Evolutionary conservation across 2,797 vertebrate species (phyloP).

Genomic region (Xerus rutilus): DNA sequence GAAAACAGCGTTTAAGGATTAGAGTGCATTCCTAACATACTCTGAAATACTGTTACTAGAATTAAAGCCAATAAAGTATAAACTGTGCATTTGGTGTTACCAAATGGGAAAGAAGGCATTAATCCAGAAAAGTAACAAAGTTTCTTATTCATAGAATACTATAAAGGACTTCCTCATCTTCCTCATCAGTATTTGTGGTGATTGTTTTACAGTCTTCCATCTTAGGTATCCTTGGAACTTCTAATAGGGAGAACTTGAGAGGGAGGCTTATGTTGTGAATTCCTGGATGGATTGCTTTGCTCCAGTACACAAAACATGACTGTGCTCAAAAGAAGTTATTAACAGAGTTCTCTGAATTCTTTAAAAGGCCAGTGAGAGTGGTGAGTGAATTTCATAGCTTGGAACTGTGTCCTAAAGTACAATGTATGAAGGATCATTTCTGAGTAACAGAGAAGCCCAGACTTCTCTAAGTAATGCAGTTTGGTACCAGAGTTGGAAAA

Average conservation of each 20-base stretch:
- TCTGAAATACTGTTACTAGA: slow-evolving; percentile 24
- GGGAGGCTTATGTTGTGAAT: background rate
- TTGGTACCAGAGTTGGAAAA: background rate
- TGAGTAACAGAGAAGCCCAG: background rate
- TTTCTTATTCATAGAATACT: background rate
- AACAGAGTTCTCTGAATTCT: slow-evolving; percentile 44
- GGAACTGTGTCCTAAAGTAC: background rate
- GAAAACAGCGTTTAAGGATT: background rate
- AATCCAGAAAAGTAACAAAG: background rate
- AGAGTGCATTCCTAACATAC: slow-evolving; percentile 26
- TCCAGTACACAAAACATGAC: background rate
- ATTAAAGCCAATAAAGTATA: slow-evolving; percentile 16
- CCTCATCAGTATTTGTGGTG: background rate
- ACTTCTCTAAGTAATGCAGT: background rate
- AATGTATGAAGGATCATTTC: background rate
- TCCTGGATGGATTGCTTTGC: background rate
- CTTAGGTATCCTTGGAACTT: background rate
- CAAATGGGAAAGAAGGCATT: slow-evolving; percentile 19
- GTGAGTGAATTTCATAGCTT: background rate
- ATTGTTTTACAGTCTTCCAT: slow-evolving; percentile 31
- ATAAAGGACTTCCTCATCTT: background rate
- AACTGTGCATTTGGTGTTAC: slow-evolving; percentile 50
- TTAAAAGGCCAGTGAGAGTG: background rate
- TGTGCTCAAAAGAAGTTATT: background rate
- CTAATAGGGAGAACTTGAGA: background rate